Evolutionary conservation across 2,888 invertebrate genomes (phyloP).

Genomic region (Ischnus inquisitorius): DNA sequence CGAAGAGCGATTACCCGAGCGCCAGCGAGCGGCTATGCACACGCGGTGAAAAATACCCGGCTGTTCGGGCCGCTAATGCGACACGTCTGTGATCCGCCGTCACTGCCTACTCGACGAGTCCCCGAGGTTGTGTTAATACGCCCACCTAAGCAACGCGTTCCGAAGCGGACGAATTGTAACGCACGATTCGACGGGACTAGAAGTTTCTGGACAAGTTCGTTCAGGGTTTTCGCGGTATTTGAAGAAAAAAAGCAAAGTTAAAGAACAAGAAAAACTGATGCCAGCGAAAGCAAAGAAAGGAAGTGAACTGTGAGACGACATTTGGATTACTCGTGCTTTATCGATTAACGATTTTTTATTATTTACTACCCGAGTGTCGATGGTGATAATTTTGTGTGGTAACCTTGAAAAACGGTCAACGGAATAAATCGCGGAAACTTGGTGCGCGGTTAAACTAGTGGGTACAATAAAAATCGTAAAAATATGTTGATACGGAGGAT

Average conservation of each 20-base stretch:
- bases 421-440: background rate
- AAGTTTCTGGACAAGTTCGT: background rate
- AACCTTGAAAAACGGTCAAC: background rate
- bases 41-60: conserved; percentile 9
- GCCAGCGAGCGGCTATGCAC: background rate
- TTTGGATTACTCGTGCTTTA: conserved; percentile 38
- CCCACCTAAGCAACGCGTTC: conserved; percentile 58
- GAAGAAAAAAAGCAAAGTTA: background rate
- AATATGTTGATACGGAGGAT: conserved; percentile 44
- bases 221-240: background rate
- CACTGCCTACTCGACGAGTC: conserved; percentile 17
- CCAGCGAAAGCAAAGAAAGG: too few relatives aligned
- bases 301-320: background rate
- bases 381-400: background rate
- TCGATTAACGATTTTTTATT: background rate
- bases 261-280: background rate
- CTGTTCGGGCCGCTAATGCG: conserved; percentile 50
- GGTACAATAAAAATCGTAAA: conserved; percentile 20
- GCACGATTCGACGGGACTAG: conserved; percentile 3
- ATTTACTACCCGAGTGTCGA: background rate
- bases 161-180: conserved; percentile 40
- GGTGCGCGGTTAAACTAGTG: conserved; percentile 37
- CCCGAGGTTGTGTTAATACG: conserved; percentile 67
- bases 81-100: conserved; percentile 56
- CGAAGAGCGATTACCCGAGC: background rate